Evolutionary conservation across 1,140 invertebrate genomes (phyloP).

Genomic region (Drosophila sechellia): DNA sequence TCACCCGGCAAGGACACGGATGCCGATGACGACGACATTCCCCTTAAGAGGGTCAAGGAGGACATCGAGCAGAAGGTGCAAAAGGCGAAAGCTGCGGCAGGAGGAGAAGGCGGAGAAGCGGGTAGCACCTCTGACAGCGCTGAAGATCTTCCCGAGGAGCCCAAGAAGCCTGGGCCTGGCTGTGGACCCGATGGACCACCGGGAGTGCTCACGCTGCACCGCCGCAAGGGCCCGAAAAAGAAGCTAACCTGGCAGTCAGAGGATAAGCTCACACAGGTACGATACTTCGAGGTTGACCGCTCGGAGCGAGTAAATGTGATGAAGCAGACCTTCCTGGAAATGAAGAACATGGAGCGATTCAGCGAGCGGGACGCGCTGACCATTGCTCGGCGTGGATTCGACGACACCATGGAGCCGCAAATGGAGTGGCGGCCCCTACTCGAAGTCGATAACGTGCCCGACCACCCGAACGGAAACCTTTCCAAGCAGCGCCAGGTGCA

Average conservation of each 20-base stretch:
- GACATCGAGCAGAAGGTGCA: constrained; percentile 78
- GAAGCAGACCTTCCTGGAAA: constrained; percentile 93
- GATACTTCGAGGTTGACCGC: constrained; percentile 96
- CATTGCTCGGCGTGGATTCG: constrained; percentile 90
- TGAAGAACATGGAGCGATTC: constrained; percentile 95
- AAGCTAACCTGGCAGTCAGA: constrained; percentile 93
- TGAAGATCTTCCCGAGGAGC: constrained; percentile 49
- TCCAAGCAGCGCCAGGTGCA: constrained; percentile 95
- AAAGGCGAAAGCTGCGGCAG: constrained; percentile 53
- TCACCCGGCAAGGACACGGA: constrained; percentile 75
- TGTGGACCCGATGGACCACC: constrained; percentile 83
- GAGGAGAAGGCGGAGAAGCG: constrained; percentile 24
- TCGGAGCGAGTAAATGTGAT: constrained; percentile 97
- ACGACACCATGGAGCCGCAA: constrained; percentile 92
- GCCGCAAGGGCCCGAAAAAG: constrained; percentile 91
- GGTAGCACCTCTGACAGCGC: constrained; percentile 59
- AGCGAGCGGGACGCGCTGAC: constrained; percentile 93
- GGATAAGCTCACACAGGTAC: constrained; percentile 91
- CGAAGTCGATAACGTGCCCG: constrained; percentile 88
- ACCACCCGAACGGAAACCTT: constrained; percentile 88
- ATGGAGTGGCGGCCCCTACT: constrained; percentile 89
- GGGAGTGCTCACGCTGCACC: constrained; percentile 75
- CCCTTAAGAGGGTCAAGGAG: constrained; percentile 80
- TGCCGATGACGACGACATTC: constrained; percentile 79
- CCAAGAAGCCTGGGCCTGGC: constrained; percentile 76